A percentile compares a stretch with the other conserved stretches of the same genome.
Evolutionary conservation across 2,113 vertebrate species (phyloP).

Genomic region (Sisor rabdophorus): DNA sequence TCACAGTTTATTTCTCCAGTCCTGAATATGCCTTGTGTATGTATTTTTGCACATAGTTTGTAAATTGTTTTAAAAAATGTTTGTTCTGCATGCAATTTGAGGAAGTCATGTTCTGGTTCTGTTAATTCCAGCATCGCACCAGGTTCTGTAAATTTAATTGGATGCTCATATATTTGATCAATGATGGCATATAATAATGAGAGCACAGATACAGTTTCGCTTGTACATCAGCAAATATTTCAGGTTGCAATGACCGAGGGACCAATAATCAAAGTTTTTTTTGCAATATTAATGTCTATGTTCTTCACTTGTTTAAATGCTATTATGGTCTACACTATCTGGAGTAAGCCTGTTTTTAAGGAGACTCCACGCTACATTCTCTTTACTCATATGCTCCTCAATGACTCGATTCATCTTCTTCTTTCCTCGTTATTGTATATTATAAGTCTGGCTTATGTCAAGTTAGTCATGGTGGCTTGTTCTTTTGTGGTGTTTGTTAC

Average conservation of each 20-base stretch:
- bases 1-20: too few species aligned
- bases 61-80: too few species aligned
- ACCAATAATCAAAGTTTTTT: neutral
- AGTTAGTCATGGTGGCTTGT: neutral
- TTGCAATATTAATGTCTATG: neutral
- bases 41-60: neutral
- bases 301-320: conserved; percentile 43
- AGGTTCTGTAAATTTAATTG: neutral
- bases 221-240: conserved; percentile 1
- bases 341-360: conserved; percentile 36
- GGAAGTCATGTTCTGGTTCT: neutral
- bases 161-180: neutral
- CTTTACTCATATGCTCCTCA: conserved; percentile 46
- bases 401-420: conserved; percentile 21
- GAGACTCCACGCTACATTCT: conserved; percentile 44
- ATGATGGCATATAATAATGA: conserved; percentile 10
- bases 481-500: conserved; percentile 21
- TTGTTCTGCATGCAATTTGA: neutral
- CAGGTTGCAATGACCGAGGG: neutral
- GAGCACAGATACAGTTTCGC: neutral
- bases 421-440: neutral
- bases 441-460: neutral
- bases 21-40: neutral
- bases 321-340: conserved; percentile 39
- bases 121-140: neutral